Evolutionary conservation across 2,888 invertebrate species (phyloP), one percentile per base, ranked within the genome.

Genomic region (Danaus chrysippus): DNA sequence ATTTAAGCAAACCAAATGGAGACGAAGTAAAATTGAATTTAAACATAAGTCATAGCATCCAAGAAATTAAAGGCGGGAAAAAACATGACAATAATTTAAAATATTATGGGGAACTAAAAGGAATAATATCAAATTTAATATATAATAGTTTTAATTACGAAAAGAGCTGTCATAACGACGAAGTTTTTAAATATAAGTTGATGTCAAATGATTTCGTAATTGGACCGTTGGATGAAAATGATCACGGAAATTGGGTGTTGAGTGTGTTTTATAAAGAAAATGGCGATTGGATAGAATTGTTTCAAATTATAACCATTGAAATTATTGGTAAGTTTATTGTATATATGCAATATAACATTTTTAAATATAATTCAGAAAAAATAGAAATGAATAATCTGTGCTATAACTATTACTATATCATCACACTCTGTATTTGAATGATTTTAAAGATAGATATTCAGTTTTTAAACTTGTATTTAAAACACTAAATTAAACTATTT

Each of bases 231-330:
- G 17, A 41, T 5, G 73, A 74, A 3, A 76, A 79, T 0, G 83
- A 89, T 46, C 77, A 85, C 58, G 90, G 90, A 0, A 91, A 91
- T 62, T 91, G 90, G 90, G 77, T 86, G 44, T 61, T 90, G 0
- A 86, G 86, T 56, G 66, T 78, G 0, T 84, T 77, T 61, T 76
- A 73, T 1, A 73, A 71, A 44, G 76, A 78, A 61, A 59, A 70
- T 34, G 80, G 69, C 10, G 66, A 77, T 1, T 81, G 77, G 79
- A 69, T 76, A 1, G 90, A 90, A 65, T 41, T 81, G 58, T 88
- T 80, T 66, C 84, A 87, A 79, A 80, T 85, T 56, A 82, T 90
- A 6, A 79, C 74, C n/a, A 65, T 90, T 61, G 71, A 75, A 61
- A 84, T 90, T 65, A 71, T 70, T 63, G 84, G 90, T 87, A 71